A percentile compares a stretch with the other conserved stretches of the same genome.
These are phyloP conservation scores for Corvus cornix DNA, from an alignment of 2,113 vertebrate genomes.

Conservation along the genomic window DNA sequence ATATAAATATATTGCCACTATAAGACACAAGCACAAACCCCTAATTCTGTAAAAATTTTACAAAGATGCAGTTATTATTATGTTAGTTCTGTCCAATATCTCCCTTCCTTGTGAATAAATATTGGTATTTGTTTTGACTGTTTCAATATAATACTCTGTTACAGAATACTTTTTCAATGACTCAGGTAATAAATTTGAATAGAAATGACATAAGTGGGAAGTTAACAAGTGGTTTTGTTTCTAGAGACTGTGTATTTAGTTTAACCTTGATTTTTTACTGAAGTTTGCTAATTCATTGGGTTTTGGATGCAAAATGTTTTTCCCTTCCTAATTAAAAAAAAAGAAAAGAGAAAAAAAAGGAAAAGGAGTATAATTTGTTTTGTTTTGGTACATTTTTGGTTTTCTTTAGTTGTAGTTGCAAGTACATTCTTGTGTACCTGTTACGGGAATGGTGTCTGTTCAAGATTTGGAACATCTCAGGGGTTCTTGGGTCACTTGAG, in stretches of 20 bases:
- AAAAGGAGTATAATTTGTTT: background rate
- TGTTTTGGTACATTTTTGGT: background rate
- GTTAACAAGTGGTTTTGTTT: background rate
- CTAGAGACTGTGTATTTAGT: background rate
- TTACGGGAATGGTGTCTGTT: background rate
- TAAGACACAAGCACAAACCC: background rate
- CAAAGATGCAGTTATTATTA: background rate
- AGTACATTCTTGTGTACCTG: background rate
- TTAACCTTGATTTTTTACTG: background rate
- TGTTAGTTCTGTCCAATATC: background rate
- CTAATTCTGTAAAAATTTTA: background rate
- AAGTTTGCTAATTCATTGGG: background rate
- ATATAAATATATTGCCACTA: background rate
- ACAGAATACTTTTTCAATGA: background rate
- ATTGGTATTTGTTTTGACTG: background rate
- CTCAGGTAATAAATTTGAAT: background rate
- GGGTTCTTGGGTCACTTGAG: background rate
- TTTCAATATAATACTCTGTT: background rate
- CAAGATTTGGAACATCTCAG: background rate
- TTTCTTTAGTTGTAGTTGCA: background rate
- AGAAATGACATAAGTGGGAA: background rate
- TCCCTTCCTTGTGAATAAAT: background rate
- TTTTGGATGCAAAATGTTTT: background rate
- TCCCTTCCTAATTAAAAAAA: background rate
- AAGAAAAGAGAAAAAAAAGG: too few species aligned